phyloP scores from a whole-genome alignment of 2,888 invertebrate species.

The Caenorhabditis sp. region DNA sequence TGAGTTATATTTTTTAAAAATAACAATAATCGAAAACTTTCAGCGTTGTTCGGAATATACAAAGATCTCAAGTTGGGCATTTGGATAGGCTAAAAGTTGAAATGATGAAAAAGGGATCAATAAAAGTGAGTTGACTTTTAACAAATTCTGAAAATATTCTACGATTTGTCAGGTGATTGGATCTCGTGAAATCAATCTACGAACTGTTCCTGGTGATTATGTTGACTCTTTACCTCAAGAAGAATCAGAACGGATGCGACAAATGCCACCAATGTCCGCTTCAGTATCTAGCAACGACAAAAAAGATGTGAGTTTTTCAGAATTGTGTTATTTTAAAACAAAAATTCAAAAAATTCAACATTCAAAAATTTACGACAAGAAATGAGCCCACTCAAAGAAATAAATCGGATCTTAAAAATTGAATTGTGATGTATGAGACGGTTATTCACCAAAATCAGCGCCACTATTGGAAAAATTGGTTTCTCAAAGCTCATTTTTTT shows the following conservation, averaged over 20 bases:
- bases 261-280: constrained; percentile 13
- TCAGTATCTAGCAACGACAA: constrained; percentile 13
- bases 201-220: constrained; percentile 11
- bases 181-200: constrained; percentile 13
- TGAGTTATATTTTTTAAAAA: constrained; percentile 20
- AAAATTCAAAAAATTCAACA: too few relatives aligned
- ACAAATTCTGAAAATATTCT: too few relatives aligned
- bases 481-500: too few relatives aligned
- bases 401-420: too few relatives aligned
- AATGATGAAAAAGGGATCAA: constrained; percentile 29
- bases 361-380: too few relatives aligned
- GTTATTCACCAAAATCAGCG: too few relatives aligned
- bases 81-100: constrained; percentile 39
- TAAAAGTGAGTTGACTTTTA: constrained; percentile 17
- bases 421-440: too few relatives aligned
- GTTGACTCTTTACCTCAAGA: constrained; percentile 9
- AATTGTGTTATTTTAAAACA: too few relatives aligned
- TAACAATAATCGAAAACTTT: constrained; percentile 8
- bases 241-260: neutral
- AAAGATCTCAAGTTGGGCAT: constrained; percentile 30
- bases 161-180: constrained; percentile 14
- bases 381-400: too few relatives aligned
- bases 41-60: constrained; percentile 44
- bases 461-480: too few relatives aligned
- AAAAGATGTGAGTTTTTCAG: constrained; percentile 17